Base-by-base conservation (phyloP, 2,888 invertebrate genomes). In the Caenorhabditis macrosperma region DNA sequence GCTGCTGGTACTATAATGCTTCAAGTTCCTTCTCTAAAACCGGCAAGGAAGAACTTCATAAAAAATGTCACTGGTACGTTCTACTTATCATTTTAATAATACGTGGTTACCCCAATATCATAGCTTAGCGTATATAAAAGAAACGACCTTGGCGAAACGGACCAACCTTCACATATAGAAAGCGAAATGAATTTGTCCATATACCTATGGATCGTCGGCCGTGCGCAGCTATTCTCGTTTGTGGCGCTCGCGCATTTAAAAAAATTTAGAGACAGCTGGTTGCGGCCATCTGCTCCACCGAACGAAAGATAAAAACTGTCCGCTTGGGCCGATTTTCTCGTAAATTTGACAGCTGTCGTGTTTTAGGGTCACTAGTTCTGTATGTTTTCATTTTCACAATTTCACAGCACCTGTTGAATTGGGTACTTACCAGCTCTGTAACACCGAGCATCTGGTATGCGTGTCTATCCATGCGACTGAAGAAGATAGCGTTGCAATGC, bases 1-100 rank as follows among this genome's bases (percentile, higher is more conserved):
- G 20, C 22, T 17, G 33, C 9, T 24, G 46, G 7, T 28, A 1
- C 24, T n/a, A 33, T n/a, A 5, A 64, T 74, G 64, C 22, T 59
- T 1, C 50, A 74, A 59, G 48, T 35, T 38, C 52, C 64, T 10
- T 64, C 74, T 0, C 74, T 64, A 15, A 57, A 50, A 20, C 33
- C 41, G 12, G 30, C 28, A 3, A 74, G 35, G 22, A 64, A 64
- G n/a, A 64, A n/a, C 15, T 48, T 74, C 20, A 74, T 74, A 59
- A 74, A 74, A 30, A 64, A 33, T 28, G 74, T 74, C n/a, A 64
- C 74, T n/a, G 74, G 74, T 64, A 52, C 48, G 64, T 74, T 24
- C n/a, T 30, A 7, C 50, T 24, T 24, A 26, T 24, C 26, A 20
- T 3, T 20, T 10, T 46, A 46, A 4, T n/a, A n/a, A n/a, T 22